phyloP scores from a whole-genome alignment of 2,797 vertebrate species.

The Esox lucius region DNA sequence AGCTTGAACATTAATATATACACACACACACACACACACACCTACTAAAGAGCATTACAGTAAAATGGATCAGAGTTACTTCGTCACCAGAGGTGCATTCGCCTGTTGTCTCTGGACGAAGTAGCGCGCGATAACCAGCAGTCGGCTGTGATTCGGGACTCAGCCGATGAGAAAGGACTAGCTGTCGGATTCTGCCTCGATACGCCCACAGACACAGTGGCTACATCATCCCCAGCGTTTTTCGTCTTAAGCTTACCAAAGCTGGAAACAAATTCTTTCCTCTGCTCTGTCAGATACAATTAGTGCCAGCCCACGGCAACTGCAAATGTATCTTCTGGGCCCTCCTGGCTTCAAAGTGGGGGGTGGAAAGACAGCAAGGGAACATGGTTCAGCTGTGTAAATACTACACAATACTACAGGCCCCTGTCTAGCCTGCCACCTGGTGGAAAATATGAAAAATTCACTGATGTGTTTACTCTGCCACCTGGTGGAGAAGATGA shows the following conservation, averaged over 20 bases:
- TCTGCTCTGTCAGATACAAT: slow-evolving; percentile 72
- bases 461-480: slow-evolving; percentile 17
- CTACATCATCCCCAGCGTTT: slow-evolving; percentile 44
- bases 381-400: slow-evolving; percentile 35
- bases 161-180: background rate
- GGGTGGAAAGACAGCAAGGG: slow-evolving; percentile 30
- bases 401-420: slow-evolving; percentile 18
- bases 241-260: slow-evolving; percentile 62
- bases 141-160: no score
- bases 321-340: slow-evolving; percentile 69
- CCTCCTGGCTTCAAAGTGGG: slow-evolving; percentile 33
- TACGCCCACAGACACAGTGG: slow-evolving; percentile 23
- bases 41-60: no score
- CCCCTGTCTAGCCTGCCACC: slow-evolving; percentile 56
- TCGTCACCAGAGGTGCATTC: no score
- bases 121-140: no score
- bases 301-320: slow-evolving; percentile 66
- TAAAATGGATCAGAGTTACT: no score
- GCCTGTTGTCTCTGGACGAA: no score
- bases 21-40: background rate
- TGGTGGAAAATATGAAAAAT: slow-evolving; percentile 52
- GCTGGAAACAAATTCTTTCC: slow-evolving; percentile 70
- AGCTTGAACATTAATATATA: background rate
- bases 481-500: slow-evolving; percentile 7
- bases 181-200: background rate